phyloP scores from a whole-genome alignment of 2,113 vertebrate species.

The Sander lucioperca region DNA sequence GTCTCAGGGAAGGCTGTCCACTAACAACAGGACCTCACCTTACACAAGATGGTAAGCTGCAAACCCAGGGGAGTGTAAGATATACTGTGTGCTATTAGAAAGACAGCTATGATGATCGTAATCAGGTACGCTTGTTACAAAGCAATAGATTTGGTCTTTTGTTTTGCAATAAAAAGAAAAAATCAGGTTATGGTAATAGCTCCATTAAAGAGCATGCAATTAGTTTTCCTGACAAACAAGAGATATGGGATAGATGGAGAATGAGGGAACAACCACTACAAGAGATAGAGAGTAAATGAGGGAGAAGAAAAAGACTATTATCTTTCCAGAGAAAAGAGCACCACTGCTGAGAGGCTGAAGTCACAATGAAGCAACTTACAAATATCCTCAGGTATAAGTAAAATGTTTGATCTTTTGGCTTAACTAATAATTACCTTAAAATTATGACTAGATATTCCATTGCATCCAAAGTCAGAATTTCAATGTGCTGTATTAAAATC shows the following conservation, averaged over 20 bases:
- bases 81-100: conserved; percentile 7
- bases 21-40: not conserved
- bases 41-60: not conserved
- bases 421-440: conserved; percentile 11
- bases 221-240: conserved; percentile 42
- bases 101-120: conserved; percentile 2
- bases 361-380: conserved; percentile 9
- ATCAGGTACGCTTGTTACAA: conserved; percentile 41
- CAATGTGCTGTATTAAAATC: not conserved
- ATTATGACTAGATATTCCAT: not conserved
- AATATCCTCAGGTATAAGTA: conserved; percentile 28
- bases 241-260: conserved; percentile 42
- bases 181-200: conserved; percentile 59
- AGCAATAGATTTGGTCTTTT: not conserved
- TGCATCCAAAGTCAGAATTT: conserved; percentile 2
- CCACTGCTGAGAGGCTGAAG: not conserved
- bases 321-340: conserved; percentile 27
- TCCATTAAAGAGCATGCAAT: conserved; percentile 68
- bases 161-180: conserved; percentile 32
- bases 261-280: conserved; percentile 25
- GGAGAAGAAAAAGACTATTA: conserved; percentile 24
- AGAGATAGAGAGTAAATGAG: conserved; percentile 21
- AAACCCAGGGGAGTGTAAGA: not conserved
- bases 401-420: conserved; percentile 21
- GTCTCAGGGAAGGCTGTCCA: not conserved